Evolutionary conservation across 2,797 vertebrate genomes (phyloP).

Genomic region (Micrastur ruficollis): DNA sequence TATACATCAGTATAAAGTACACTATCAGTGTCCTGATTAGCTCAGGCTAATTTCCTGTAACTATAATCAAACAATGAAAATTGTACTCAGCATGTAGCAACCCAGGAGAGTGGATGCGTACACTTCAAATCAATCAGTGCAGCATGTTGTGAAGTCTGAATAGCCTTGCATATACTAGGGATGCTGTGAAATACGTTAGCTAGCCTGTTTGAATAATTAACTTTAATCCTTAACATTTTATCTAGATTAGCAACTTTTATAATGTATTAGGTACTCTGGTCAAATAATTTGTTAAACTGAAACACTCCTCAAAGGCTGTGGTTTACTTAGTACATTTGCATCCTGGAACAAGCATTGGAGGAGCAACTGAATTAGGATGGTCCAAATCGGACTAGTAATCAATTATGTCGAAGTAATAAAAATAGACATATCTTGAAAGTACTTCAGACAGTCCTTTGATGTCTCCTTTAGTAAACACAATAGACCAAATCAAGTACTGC

Average conservation of each 20-base stretch:
- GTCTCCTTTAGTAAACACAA: constrained; percentile 14
- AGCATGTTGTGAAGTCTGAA: background rate
- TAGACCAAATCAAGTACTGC: background rate
- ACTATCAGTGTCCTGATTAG: background rate
- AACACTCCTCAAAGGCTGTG: background rate
- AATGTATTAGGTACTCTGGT: background rate
- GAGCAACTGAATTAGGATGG: background rate
- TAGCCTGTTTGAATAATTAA: background rate
- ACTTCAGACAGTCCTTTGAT: background rate
- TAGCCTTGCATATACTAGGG: background rate
- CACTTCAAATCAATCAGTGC: background rate
- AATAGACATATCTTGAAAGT: background rate
- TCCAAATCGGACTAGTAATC: constrained; percentile 12
- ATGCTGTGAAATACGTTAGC: background rate
- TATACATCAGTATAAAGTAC: background rate
- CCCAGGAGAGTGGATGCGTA: background rate
- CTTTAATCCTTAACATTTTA: background rate
- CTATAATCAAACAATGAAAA: background rate
- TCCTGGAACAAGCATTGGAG: background rate
- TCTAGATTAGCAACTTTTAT: background rate
- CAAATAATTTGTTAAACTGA: background rate
- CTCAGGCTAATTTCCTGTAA: background rate
- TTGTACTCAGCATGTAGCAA: background rate
- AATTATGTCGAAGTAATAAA: background rate
- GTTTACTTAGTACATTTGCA: background rate